A percentile compares a stretch with the other conserved stretches of the same genome.
Conservation (phyloP, 2,888 invertebrate genomes). For the Zaprionus obscuricornis region DNA sequence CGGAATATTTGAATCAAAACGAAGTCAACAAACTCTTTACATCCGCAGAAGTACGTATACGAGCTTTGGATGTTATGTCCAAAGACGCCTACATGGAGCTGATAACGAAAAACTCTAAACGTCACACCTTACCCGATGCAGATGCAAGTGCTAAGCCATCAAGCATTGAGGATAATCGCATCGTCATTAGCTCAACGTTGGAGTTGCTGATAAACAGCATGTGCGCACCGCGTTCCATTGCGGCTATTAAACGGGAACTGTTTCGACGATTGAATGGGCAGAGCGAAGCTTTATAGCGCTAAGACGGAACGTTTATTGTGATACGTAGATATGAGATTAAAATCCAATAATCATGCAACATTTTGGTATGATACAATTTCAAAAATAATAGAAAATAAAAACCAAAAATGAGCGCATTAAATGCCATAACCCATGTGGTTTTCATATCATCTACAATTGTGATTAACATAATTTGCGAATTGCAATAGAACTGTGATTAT, state of each 20-base stretch:
- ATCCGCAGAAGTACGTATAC: neutral
- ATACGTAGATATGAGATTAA: constrained; percentile 56
- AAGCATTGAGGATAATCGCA: neutral
- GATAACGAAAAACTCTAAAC: constrained; percentile 48
- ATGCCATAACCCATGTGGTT: constrained; percentile 48
- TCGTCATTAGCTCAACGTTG: constrained; percentile 50
- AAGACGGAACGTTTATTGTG: constrained; percentile 38
- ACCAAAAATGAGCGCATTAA: constrained; percentile 54
- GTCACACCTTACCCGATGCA: constrained; percentile 15
- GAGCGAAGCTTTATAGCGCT: constrained; percentile 13
- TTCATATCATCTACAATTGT: constrained; percentile 31
- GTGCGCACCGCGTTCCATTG: constrained; percentile 86
- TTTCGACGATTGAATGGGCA: constrained; percentile 58
- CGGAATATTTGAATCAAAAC: constrained; percentile 39
- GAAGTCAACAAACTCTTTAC: constrained; percentile 17
- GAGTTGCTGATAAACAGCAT: constrained; percentile 86
- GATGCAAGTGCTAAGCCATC: neutral
- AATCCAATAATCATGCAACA: constrained; percentile 49
- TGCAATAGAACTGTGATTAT: constrained; percentile 19
- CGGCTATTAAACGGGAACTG: constrained; percentile 85
- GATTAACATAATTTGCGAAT: constrained; percentile 31
- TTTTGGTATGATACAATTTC: constrained; percentile 43
- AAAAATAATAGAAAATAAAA: too few species aligned
- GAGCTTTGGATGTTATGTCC: constrained; percentile 49
- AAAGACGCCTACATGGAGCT: constrained; percentile 41